Evolutionary conservation across 2,797 vertebrate species (phyloP).

Genomic region (Dendrocincla fuliginosa): DNA sequence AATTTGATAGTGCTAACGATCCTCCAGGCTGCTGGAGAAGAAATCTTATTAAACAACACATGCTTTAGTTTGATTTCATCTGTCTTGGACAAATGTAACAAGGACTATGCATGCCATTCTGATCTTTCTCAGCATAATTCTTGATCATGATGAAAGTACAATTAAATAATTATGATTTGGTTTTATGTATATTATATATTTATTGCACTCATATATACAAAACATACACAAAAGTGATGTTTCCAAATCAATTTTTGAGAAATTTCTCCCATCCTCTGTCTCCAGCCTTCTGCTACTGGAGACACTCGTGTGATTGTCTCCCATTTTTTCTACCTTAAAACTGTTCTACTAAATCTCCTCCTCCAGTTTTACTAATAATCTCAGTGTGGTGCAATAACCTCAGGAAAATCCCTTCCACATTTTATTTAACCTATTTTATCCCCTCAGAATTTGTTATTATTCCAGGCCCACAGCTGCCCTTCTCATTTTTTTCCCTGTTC

Average conservation of each 20-base stretch:
- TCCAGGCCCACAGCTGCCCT: background rate
- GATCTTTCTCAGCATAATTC: background rate
- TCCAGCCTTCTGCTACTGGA: background rate
- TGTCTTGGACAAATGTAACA: background rate
- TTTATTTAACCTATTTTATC: background rate
- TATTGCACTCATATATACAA: background rate
- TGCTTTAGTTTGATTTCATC: background rate
- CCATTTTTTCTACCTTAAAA: background rate
- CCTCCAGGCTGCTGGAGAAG: background rate
- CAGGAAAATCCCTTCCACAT: background rate
- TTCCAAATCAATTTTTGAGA: background rate
- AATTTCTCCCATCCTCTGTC: background rate
- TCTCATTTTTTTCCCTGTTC: background rate
- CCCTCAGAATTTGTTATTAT: background rate
- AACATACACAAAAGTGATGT: background rate
- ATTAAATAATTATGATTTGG: background rate
- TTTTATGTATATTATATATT: background rate
- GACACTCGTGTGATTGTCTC: background rate
- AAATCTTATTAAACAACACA: background rate
- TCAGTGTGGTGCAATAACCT: background rate
- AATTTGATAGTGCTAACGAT: background rate
- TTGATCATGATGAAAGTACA: background rate
- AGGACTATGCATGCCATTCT: background rate
- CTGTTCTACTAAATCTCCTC: background rate
- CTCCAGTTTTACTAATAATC: background rate